Percentiles rank a stretch among this genome's conserved stretches.
Evolutionary conservation across 2,113 vertebrate species (phyloP).

Genomic region (Psephotus haematonotus): DNA sequence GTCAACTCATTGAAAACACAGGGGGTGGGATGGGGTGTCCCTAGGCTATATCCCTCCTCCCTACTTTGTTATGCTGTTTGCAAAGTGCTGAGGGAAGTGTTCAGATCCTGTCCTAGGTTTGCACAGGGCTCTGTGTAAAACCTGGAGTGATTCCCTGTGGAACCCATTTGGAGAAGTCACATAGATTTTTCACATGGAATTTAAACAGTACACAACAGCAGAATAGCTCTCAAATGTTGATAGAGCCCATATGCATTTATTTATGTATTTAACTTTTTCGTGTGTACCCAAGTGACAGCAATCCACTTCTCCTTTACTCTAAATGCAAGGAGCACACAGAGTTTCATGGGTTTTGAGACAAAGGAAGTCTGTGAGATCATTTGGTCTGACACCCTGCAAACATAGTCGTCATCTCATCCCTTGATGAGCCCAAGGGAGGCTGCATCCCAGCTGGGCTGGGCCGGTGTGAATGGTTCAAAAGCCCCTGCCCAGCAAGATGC

Average conservation of each 20-base stretch:
- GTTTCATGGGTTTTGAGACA: background rate
- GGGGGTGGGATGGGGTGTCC: background rate
- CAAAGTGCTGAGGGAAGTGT: background rate
- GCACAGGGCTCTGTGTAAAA: background rate
- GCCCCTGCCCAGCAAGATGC: background rate
- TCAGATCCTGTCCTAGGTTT: background rate
- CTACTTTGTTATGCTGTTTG: background rate
- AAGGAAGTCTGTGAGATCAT: slow-evolving; percentile 17
- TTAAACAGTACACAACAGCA: background rate
- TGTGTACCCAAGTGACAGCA: background rate
- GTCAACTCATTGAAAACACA: background rate
- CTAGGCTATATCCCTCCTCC: background rate
- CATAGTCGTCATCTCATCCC: background rate
- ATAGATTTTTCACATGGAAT: background rate
- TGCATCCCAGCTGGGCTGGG: background rate
- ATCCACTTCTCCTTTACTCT: background rate
- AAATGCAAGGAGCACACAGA: background rate
- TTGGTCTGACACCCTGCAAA: background rate
- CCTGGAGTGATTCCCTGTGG: background rate
- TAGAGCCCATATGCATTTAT: background rate
- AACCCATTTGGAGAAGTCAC: background rate
- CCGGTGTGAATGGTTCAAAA: background rate
- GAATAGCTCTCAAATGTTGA: background rate
- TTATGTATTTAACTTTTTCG: background rate
- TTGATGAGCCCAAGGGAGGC: background rate